A percentile compares a stretch with the other conserved stretches of the same genome.
phyloP scores from a whole-genome alignment of 1,140 invertebrate species.

The Bombus picipes region DNA sequence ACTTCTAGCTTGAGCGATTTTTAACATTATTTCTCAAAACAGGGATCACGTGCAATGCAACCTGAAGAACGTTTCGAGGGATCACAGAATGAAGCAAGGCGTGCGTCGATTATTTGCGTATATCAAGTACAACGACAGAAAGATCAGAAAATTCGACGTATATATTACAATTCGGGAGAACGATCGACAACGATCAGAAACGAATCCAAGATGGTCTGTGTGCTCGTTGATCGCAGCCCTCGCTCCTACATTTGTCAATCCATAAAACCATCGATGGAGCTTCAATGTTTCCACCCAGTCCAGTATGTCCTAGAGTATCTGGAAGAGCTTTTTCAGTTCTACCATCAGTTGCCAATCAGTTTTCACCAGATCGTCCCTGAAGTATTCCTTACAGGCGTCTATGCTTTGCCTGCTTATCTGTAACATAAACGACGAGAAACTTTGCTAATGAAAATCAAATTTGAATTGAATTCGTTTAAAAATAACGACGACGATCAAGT shows the following conservation, averaged over 20 bases:
- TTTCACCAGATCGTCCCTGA: conserved; percentile 97
- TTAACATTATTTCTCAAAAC: neutral
- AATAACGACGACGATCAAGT: neutral
- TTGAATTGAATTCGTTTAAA: neutral
- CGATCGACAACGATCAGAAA: conserved; percentile 19
- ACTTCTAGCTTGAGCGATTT: neutral
- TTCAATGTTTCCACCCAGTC: conserved; percentile 4
- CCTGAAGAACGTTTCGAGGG: neutral
- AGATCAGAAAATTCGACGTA: conserved; percentile 20
- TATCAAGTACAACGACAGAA: conserved; percentile 41
- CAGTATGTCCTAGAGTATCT: conserved; percentile 91
- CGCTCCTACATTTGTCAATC: neutral
- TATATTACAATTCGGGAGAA: conserved; percentile 21
- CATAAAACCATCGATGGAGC: neutral
- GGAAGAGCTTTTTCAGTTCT: conserved; percentile 98
- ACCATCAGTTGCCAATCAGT: conserved; percentile 99
- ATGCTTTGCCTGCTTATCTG: conserved; percentile 99
- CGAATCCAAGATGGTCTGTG: neutral
- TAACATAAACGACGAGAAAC: conserved; percentile 81
- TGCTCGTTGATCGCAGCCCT: neutral
- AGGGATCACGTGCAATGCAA: neutral
- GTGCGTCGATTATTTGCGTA: neutral
- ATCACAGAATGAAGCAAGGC: conserved; percentile 29
- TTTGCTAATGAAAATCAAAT: neutral
- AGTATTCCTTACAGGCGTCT: conserved; percentile 99